These are phyloP conservation scores for Rhynchotus rufescens DNA, from an alignment of 2,797 vertebrate species.

Conservation along the genomic window DNA sequence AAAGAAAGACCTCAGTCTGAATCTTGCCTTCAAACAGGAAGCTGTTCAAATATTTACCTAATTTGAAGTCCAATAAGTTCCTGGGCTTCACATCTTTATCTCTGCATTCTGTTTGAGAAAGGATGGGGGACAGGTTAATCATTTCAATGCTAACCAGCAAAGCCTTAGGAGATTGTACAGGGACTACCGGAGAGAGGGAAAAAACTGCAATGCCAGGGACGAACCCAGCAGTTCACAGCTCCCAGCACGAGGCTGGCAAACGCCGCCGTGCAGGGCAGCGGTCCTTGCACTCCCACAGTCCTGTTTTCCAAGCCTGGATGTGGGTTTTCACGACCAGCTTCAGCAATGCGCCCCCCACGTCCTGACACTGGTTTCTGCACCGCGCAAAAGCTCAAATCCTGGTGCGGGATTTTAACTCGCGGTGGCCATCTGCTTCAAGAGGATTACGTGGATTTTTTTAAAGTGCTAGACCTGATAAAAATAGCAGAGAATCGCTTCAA, in stretches of 20 bases:
- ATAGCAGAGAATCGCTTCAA: conserved; percentile 43
- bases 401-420: conserved; percentile 46
- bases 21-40: neutral
- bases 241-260: neutral
- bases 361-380: neutral
- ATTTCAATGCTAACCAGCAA: neutral
- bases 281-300: neutral
- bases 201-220: neutral
- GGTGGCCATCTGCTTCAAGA: conserved; percentile 67
- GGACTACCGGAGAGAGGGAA: neutral
- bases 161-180: neutral
- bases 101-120: neutral
- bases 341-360: neutral
- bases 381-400: conserved; percentile 46
- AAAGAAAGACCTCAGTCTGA: neutral
- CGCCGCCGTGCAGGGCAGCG: neutral
- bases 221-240: neutral
- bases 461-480: conserved; percentile 60
- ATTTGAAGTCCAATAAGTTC: neutral
- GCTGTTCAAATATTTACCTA: neutral
- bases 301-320: neutral
- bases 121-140: neutral
- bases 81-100: neutral
- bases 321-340: neutral
- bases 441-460: conserved; percentile 65